Conservation (phyloP, 2,113 vertebrate species). For the Peromyscus polionotus region DNA sequence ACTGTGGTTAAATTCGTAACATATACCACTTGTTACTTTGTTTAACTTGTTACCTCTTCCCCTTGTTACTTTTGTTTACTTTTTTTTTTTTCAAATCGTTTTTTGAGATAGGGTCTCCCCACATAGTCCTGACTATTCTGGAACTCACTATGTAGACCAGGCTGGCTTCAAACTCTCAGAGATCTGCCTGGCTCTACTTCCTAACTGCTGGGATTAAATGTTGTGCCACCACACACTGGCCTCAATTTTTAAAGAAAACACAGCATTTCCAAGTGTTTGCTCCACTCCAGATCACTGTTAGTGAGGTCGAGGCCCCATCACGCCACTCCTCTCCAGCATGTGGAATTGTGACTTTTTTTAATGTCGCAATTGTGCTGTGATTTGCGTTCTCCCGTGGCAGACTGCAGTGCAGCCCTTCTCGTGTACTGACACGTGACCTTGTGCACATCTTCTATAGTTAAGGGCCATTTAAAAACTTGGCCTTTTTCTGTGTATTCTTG, state of each 20-base stretch:
- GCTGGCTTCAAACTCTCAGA: not conserved
- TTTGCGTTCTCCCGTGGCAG: not conserved
- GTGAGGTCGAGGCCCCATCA: not conserved
- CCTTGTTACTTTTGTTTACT: too few relatives aligned
- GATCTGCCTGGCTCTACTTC: not conserved
- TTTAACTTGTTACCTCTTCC: too few relatives aligned
- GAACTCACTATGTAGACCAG: not conserved
- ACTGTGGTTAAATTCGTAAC: not conserved
- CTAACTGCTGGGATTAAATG: not conserved
- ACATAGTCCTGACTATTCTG: not conserved
- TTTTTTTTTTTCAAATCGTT: not conserved
- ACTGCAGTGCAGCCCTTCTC: not conserved
- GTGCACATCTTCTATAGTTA: not conserved
- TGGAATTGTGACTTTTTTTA: not conserved
- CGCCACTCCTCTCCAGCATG: not conserved
- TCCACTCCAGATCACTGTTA: not conserved
- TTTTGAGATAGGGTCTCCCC: not conserved
- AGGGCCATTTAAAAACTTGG: not conserved
- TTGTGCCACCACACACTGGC: fast-evolving
- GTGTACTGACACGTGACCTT: not conserved
- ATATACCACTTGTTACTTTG: too few relatives aligned
- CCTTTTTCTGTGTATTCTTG: not conserved
- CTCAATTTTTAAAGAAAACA: not conserved
- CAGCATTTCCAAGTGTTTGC: not conserved
- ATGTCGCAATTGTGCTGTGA: not conserved